Evolutionary conservation across 2,797 vertebrate species (phyloP).

Genomic region (Oreochromis mossambicus): DNA sequence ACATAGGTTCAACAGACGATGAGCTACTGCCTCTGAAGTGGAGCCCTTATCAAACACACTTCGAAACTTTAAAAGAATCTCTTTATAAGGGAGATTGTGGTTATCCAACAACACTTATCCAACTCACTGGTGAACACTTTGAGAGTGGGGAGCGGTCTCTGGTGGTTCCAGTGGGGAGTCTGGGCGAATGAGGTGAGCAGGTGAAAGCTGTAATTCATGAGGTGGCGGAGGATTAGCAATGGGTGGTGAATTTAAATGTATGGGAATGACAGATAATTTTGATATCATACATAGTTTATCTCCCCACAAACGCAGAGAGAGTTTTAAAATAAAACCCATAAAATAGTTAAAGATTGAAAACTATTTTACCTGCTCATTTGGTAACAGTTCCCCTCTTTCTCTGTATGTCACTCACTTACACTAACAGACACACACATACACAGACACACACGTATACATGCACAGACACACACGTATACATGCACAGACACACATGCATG

Average conservation of each 20-base stretch:
- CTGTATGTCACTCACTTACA: background rate
- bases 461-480: background rate
- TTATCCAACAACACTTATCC: background rate
- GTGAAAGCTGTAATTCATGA: background rate
- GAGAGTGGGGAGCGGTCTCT: background rate
- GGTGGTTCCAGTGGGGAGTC: background rate
- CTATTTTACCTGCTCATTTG: background rate
- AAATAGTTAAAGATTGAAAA: background rate
- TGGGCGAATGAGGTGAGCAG: background rate
- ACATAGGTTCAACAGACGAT: too few species aligned
- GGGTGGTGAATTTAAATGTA: background rate
- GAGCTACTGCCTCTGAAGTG: too few species aligned
- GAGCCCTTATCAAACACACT: background rate
- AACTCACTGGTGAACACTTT: background rate
- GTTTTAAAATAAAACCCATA: background rate
- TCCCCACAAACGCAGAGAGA: background rate
- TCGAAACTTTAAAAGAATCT: background rate
- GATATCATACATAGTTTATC: background rate
- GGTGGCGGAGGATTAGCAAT: background rate
- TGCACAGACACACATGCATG: too few species aligned
- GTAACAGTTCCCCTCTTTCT: background rate
- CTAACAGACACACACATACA: background rate
- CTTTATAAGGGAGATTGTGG: background rate
- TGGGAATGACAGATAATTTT: background rate
- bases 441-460: background rate